Evolutionary conservation across 2,888 invertebrate species (phyloP).

Genomic region (Anthrax anthrax): DNA sequence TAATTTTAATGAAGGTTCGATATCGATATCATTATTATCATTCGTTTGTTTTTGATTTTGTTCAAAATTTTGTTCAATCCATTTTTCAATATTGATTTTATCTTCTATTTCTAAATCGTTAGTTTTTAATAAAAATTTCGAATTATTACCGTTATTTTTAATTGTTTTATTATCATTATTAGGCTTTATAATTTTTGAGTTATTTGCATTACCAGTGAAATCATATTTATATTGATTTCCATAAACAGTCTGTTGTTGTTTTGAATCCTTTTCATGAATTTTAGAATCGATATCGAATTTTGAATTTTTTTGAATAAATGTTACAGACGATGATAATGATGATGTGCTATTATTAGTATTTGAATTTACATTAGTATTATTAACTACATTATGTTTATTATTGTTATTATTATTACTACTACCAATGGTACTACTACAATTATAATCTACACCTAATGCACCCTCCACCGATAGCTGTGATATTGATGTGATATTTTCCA

Average conservation of each 20-base stretch:
- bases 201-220: background rate
- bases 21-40: background rate
- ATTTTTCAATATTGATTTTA: background rate
- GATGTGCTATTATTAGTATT: background rate
- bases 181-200: too few species aligned
- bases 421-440: background rate
- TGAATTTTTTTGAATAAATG: too few species aligned
- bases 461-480: constrained; percentile 5
- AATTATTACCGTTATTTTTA: background rate
- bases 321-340: too few species aligned
- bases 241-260: background rate
- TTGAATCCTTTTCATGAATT: background rate
- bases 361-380: background rate
- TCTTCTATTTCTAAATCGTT: background rate
- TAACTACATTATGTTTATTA: background rate
- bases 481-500: background rate
- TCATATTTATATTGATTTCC: background rate
- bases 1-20: background rate
- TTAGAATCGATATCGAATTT: background rate
- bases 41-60: too few species aligned
- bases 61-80: background rate
- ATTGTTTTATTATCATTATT: background rate
- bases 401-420: constrained; percentile 1
- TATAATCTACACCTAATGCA: constrained; percentile 1
- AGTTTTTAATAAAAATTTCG: background rate